Evolutionary conservation across 1,140 invertebrate species (phyloP).

Genomic region (Ooceraea biroi): DNA sequence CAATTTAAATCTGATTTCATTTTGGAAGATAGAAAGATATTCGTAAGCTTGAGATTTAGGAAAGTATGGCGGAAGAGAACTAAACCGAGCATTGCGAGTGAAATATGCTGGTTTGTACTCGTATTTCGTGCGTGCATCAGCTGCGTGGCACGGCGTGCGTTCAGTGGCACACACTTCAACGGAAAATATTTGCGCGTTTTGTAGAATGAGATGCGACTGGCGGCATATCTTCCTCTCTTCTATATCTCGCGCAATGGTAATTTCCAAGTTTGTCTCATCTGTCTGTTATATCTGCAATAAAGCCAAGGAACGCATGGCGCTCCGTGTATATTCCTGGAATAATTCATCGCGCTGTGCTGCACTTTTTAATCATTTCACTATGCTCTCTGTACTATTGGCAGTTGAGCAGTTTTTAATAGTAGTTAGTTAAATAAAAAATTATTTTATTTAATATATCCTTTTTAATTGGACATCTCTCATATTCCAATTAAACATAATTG

Average conservation of each 20-base stretch:
- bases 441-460: too few species aligned
- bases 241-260: conserved; percentile 4
- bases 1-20: neutral
- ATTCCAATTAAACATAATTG: too few species aligned
- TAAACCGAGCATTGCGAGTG: neutral
- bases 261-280: conserved; percentile 24
- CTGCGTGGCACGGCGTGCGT: neutral
- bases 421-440: too few species aligned
- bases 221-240: neutral
- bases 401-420: neutral
- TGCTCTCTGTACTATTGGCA: too few species aligned
- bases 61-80: neutral
- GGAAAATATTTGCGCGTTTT: neutral
- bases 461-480: too few species aligned
- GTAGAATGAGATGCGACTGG: neutral
- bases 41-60: neutral
- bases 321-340: neutral
- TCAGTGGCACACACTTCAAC: neutral
- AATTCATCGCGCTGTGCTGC: conserved; percentile 5
- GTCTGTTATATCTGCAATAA: neutral
- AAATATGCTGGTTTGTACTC: conserved; percentile 22
- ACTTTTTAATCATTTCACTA: neutral
- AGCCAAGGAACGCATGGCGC: neutral
- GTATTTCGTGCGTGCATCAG: conserved; percentile 4
- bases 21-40: neutral